Evolutionary conservation across 2,797 vertebrate species (phyloP).

Genomic region (Anguilla anguilla): DNA sequence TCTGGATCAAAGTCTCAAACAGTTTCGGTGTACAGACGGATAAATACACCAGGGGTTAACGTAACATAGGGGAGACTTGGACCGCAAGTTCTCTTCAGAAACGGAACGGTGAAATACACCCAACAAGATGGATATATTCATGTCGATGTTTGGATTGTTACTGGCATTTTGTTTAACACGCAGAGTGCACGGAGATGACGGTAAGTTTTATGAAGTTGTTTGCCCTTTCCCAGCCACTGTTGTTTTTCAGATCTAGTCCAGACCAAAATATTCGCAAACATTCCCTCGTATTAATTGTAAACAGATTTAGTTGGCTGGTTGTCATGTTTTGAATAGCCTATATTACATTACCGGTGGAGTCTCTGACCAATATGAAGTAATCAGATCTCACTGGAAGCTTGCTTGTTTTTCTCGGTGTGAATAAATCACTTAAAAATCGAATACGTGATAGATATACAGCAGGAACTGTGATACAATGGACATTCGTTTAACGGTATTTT

Average conservation of each 20-base stretch:
- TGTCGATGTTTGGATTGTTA: conserved; percentile 74
- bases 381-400: neutral
- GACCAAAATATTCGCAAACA: neutral
- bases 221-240: neutral
- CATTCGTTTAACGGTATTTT: neutral
- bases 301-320: conserved; percentile 10
- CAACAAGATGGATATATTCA: conserved; percentile 75
- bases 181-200: conserved; percentile 71
- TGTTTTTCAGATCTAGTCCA: conserved; percentile 16
- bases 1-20: conserved; percentile 27
- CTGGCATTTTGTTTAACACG: conserved; percentile 65
- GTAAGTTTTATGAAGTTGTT: conserved; percentile 64
- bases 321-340: neutral
- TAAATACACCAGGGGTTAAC: conserved; percentile 28
- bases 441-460: neutral
- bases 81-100: conserved; percentile 21
- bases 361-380: neutral
- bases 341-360: neutral
- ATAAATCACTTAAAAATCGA: neutral
- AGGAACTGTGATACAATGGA: neutral
- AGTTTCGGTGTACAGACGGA: conserved; percentile 42
- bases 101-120: conserved; percentile 44
- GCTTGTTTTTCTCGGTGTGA: neutral
- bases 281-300: neutral
- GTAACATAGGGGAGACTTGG: conserved; percentile 36